Evolutionary conservation across 64 coral and sea anemone species (phyloP).

Genomic region (Hydrozoanthus tunicans): DNA sequence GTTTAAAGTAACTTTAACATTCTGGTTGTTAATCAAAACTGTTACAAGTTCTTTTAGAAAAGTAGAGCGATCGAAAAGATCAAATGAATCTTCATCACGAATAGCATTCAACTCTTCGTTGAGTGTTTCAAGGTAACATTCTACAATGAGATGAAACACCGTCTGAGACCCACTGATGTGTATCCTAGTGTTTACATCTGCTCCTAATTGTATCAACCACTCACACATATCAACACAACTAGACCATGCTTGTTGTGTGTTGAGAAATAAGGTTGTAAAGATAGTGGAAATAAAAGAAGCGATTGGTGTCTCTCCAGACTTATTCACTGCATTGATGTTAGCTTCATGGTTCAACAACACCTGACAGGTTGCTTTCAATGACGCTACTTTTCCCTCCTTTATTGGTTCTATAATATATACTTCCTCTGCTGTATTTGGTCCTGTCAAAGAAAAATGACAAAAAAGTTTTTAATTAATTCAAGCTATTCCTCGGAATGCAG

Average conservation of each 20-base stretch:
- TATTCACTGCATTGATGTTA: not conserved
- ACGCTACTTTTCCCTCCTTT: no score
- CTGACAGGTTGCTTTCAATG: not conserved
- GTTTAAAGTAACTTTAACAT: not conserved
- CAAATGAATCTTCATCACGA: no score
- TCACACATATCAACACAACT: not conserved
- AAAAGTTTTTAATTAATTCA: not conserved
- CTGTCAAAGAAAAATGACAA: no score
- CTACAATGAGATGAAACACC: not conserved
- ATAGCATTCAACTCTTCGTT: not conserved
- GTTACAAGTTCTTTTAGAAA: not conserved
- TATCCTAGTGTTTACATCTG: slow-evolving; percentile 15
- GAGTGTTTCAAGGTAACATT: not conserved
- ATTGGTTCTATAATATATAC: no score
- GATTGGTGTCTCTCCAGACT: not conserved
- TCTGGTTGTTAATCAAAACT: not conserved
- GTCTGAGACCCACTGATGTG: not conserved
- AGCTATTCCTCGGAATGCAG: not conserved
- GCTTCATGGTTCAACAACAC: not conserved
- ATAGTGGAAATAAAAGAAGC: not conserved
- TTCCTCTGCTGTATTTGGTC: no score
- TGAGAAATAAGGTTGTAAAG: no score
- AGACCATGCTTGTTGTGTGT: not conserved
- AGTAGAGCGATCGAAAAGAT: not conserved
- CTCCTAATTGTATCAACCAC: slow-evolving; percentile 9